Evolutionary conservation across 2,797 vertebrate species (phyloP), one percentile per base, ranked within the genome.

Genomic region (Amphiprion clarkii): DNA sequence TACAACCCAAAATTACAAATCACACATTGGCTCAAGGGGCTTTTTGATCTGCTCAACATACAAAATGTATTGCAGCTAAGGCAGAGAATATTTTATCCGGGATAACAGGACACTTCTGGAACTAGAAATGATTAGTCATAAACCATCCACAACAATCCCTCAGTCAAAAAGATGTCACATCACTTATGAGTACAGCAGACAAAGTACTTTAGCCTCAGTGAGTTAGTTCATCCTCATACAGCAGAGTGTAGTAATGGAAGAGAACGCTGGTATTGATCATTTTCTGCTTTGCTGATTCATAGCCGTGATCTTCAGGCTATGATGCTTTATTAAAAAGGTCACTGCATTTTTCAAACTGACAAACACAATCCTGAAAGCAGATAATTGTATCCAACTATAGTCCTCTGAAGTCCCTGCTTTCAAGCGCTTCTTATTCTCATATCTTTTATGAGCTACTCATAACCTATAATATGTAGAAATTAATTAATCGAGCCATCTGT

Each of bases 281-380:
- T 64, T 78, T 63, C 63, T 53, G 46, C 23, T 60, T 70, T 16
- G 67, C 39, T 6, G 58, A 77, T 46, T 75, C 66, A 64, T 6
- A 0, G 54, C 39, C 16, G n/a, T 12, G 6, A 44, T 42, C 27
- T 78, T 62, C 13, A 12, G 55, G 19, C 40, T 59, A 31, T 31
- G 11, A 61, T 36, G 59, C 66, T 63, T 62, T 66, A 51, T 71
- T 57, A 23, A 46, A 83, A 85, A 74, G 81, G 83, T 81, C 71
- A 65, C 5, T 5, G 1, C 59, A 70, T 72, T 74, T 67, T 72
- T 81, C 71, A 72, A 56, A 44, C 55, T 67, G 59, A 67, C 58
- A 64, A 68, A 74, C 31, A 67, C 29, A 44, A 29, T 65, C 25
- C 6, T 21, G 39, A 66, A 51, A 62, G 68, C 25, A 59, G 58